These are phyloP conservation scores for Epicauta chinensis DNA, from an alignment of 1,140 invertebrate species.

Conservation along the genomic window DNA sequence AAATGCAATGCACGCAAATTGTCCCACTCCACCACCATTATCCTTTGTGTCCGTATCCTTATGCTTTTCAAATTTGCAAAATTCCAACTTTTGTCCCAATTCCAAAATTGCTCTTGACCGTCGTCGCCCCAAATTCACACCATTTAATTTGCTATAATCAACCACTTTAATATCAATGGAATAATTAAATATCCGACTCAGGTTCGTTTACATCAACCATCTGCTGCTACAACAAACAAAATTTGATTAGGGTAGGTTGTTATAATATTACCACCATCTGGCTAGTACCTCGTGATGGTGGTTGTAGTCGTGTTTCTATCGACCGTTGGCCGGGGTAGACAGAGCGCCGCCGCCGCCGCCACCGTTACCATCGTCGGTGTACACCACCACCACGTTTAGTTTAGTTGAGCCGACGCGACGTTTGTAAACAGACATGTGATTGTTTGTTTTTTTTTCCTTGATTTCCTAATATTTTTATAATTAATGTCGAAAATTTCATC, in stretches of 20 bases:
- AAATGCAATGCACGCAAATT: too few relatives aligned
- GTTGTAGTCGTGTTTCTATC: conserved; percentile 19
- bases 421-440: conserved; percentile 18
- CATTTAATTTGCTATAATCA: too few relatives aligned
- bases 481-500: conserved; percentile 1
- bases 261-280: background rate
- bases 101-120: too few relatives aligned
- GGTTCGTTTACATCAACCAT: too few relatives aligned
- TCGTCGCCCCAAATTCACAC: too few relatives aligned
- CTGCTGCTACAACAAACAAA: background rate
- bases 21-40: too few relatives aligned
- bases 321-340: conserved; percentile 18
- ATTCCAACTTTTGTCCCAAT: too few relatives aligned
- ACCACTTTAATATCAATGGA: too few relatives aligned
- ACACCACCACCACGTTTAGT: background rate
- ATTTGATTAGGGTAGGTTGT: conserved; percentile 3
- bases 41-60: too few relatives aligned
- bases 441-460: background rate
- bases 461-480: too few relatives aligned
- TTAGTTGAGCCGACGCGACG: conserved; percentile 13
- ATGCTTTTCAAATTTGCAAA: too few relatives aligned
- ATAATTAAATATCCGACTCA: too few relatives aligned
- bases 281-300: conserved; percentile 6
- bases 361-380: background rate
- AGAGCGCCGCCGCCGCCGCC: conserved; percentile 20